Conservation (phyloP, 2,888 invertebrate species). For the Agonopterix heracliana region DNA sequence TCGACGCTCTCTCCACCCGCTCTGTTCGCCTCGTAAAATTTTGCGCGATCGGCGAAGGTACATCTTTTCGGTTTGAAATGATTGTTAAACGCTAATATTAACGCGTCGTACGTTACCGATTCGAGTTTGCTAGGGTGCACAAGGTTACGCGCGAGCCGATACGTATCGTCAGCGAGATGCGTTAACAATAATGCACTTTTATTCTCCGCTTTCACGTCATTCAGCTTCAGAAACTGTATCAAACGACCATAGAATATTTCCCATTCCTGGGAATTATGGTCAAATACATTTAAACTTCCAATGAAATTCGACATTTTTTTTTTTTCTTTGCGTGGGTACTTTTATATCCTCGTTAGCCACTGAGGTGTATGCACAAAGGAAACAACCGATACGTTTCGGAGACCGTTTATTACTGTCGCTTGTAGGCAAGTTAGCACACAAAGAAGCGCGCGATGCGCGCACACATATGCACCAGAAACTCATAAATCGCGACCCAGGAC, state of each 20-base stretch:
- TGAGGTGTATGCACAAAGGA: too few species aligned
- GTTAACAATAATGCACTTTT: conserved; percentile 10
- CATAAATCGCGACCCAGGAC: too few species aligned
- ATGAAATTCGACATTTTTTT: not conserved
- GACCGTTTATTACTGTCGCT: too few species aligned
- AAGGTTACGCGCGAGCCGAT: conserved; percentile 11
- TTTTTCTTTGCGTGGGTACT: too few species aligned
- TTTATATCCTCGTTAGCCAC: too few species aligned
- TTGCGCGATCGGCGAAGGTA: conserved; percentile 15
- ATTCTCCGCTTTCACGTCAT: not conserved
- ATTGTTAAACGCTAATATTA: conserved; percentile 2
- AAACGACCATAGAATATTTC: conserved; percentile 1
- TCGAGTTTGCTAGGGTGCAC: conserved; percentile 10
- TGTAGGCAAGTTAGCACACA: too few species aligned
- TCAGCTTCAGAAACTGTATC: conserved; percentile 6
- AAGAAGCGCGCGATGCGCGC: too few species aligned
- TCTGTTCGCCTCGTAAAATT: conserved; percentile 16
- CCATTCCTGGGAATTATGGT: conserved; percentile 6
- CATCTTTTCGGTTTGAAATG: conserved; percentile 17
- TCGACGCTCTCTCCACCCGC: conserved; percentile 9
- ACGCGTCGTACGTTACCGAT: conserved; percentile 1
- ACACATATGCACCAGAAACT: too few species aligned
- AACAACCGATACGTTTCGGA: too few species aligned
- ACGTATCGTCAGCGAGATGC: conserved; percentile 15
- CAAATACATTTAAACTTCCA: not conserved